phyloP scores from a whole-genome alignment of 2,797 vertebrate genomes.

The Pelobates cultripes region DNA sequence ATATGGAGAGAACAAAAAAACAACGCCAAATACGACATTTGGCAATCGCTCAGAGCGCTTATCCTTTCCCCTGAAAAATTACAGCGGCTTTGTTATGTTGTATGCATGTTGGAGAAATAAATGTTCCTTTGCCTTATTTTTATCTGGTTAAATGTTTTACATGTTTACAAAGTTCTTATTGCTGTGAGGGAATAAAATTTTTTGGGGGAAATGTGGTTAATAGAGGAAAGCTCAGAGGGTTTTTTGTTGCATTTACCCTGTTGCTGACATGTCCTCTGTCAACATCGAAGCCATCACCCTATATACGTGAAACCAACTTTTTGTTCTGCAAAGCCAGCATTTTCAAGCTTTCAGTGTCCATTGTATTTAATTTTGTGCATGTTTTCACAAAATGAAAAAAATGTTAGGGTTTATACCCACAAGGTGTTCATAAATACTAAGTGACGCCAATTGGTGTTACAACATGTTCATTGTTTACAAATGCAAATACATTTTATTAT shows the following conservation, averaged over 20 bases:
- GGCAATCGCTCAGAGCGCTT: conserved; percentile 26
- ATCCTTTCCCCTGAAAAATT: conserved; percentile 16
- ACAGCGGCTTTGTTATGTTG: conserved; percentile 44
- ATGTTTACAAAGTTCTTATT: conserved; percentile 52
- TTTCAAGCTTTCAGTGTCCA: conserved; percentile 48
- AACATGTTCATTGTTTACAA: conserved; percentile 75
- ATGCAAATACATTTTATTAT: conserved; percentile 78
- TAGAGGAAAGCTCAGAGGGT: conserved; percentile 1
- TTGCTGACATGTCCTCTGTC: conserved; percentile 11
- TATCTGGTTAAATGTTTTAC: conserved; percentile 47
- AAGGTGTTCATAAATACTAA: conserved; percentile 25
- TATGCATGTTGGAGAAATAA: conserved; percentile 49
- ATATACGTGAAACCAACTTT: conserved; percentile 47
- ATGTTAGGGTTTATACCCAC: conserved; percentile 25
- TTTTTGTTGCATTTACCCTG: conserved; percentile 25
- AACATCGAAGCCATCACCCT: conserved; percentile 48
- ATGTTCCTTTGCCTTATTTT: conserved; percentile 54
- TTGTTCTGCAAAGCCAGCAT: conserved; percentile 42
- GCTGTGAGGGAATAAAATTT: conserved; percentile 11
- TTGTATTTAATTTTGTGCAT: conserved; percentile 46
- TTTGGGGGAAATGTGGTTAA: not conserved
- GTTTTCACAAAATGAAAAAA: conserved; percentile 32
- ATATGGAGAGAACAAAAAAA: not conserved
- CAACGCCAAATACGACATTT: not conserved
- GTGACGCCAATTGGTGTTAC: conserved; percentile 51